Percentiles rank a stretch among this genome's conserved stretches.
Conservation (phyloP, 2,888 invertebrate species). For the Hetaerina titia region DNA sequence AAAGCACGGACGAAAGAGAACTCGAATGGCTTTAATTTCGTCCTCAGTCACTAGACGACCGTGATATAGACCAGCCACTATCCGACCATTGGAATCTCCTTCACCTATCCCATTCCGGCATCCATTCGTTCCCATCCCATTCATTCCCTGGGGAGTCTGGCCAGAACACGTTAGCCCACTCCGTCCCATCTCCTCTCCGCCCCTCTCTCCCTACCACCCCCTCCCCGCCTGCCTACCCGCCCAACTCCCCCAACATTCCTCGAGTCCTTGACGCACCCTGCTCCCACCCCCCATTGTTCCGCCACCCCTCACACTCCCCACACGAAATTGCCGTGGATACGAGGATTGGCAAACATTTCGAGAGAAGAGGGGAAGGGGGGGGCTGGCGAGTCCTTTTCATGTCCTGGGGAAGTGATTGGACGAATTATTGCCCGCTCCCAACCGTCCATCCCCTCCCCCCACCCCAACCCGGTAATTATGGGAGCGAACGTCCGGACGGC, state of each 20-base stretch:
- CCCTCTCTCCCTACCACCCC: background rate
- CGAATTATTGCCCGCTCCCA: background rate
- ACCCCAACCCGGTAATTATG: background rate
- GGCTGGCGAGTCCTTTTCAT: background rate
- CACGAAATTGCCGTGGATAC: no score
- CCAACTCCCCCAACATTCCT: background rate
- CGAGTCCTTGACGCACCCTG: background rate
- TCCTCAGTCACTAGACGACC: background rate
- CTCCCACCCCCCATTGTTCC: background rate
- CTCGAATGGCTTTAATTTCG: background rate
- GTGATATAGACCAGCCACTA: background rate
- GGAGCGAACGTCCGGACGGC: background rate
- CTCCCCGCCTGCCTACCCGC: background rate
- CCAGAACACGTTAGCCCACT: no score
- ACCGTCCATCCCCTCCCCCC: background rate
- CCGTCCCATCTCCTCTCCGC: background rate
- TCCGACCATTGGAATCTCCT: background rate
- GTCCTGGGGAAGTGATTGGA: constrained; percentile 3
- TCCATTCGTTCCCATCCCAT: no score
- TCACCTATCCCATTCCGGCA: background rate
- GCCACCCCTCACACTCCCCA: background rate
- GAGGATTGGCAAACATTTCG: background rate
- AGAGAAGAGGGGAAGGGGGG: background rate
- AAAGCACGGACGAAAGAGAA: background rate
- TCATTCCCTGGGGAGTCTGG: no score